Evolutionary conservation across 2,797 vertebrate genomes (phyloP), one percentile per base, ranked within the genome.

Genomic region (Pagetopsis macropterus): DNA sequence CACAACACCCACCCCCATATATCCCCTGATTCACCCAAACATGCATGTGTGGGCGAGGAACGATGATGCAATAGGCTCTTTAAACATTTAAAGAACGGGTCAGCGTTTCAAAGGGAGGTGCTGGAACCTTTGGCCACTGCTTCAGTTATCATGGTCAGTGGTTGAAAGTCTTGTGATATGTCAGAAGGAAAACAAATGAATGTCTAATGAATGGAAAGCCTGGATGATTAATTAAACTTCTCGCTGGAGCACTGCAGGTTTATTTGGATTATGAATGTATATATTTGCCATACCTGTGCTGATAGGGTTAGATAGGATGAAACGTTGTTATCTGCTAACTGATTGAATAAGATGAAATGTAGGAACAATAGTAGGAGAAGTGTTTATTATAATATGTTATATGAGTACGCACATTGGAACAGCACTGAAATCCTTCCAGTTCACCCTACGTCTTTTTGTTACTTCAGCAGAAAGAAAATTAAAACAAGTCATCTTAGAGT

Each of bases 81-180:
- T 90, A 93, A 93, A 94, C 92, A 93, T 92, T 93, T 92, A 85
- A 92, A 92, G 91, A 88, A 89, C 81, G 44, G 92, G 92, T 93
- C 85, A 90, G 79, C 78, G 68, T 94, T 94, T 94, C 91, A 94
- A 94, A 94, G 90, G 86, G 78, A 83, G 84, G 84, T 65, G 77
- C 70, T 78, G 83, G 83, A 92, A 93, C 92, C 93, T 94, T 93
- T 94, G 92, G 89, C 93, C 92, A 90, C 81, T 27, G 83, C 87
- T 91, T 86, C 91, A 93, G 93, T 93, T 91, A 93, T 93, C 93
- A 93, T 85, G 82, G 89, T 91, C 90, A 91, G 87, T 2, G 65
- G 79, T 85, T 90, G 85, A 92, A 92, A 89, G 90, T 82, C 81
- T 80, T 75, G 75, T 74, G 93, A 94, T 92, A 88, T 66, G 89